A percentile compares a stretch with the other conserved stretches of the same genome.
These are phyloP conservation scores for Agonopterix subpropinquella DNA, from an alignment of 2,888 invertebrate species.

Conservation along the genomic window DNA sequence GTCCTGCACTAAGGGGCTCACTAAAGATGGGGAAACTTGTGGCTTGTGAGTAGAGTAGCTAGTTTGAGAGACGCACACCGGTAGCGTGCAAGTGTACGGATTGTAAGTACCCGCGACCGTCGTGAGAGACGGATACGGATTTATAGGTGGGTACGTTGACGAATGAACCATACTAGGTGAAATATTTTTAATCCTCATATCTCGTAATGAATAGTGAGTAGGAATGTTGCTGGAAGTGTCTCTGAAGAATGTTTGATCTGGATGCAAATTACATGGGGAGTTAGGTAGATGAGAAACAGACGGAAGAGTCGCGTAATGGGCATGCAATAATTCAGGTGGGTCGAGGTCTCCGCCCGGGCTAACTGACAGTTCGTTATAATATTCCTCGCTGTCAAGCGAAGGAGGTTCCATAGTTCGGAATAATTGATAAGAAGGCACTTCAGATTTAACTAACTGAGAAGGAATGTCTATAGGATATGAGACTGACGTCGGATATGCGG, in stretches of 20 bases:
- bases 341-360: slow-evolving; percentile 54
- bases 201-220: slow-evolving; percentile 47
- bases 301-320: slow-evolving; percentile 61
- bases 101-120: slow-evolving; percentile 68
- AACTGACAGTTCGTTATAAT: slow-evolving; percentile 46
- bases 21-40: slow-evolving; percentile 37
- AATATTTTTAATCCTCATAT: slow-evolving; percentile 45
- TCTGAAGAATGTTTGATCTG: slow-evolving; percentile 47
- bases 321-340: slow-evolving; percentile 59
- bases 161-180: slow-evolving; percentile 59
- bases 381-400: slow-evolving; percentile 35
- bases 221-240: slow-evolving; percentile 30
- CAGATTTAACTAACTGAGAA: slow-evolving; percentile 33
- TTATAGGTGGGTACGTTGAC: slow-evolving; percentile 61
- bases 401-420: slow-evolving; percentile 45
- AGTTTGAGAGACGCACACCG: slow-evolving; percentile 43
- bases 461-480: slow-evolving; percentile 1
- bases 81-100: slow-evolving; percentile 59
- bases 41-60: slow-evolving; percentile 33
- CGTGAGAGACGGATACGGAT: slow-evolving; percentile 65
- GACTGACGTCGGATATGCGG: slow-evolving; percentile 44
- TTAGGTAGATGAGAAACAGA: slow-evolving; percentile 66
- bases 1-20: slow-evolving; percentile 48
- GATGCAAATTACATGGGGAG: slow-evolving; percentile 64
- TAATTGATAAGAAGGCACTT: slow-evolving; percentile 54